Conservation (phyloP, 2,113 vertebrate species). For the Acinonyx jubatus region DNA sequence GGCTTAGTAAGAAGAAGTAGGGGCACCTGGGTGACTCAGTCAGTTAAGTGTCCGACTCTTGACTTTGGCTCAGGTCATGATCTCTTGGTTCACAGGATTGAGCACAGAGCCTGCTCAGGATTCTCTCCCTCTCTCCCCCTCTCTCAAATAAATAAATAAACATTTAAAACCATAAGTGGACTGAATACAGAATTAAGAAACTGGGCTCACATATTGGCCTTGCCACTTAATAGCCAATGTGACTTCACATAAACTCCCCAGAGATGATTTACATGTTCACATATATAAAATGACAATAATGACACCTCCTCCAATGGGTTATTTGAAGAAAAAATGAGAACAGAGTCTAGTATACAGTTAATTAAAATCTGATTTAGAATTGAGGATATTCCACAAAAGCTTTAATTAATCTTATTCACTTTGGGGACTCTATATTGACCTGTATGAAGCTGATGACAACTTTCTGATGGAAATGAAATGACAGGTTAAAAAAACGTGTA, state of each 20-base stretch:
- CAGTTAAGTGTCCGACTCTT: too few species aligned
- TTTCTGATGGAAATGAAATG: conserved; percentile 29
- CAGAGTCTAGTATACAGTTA: not conserved
- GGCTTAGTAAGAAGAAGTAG: not conserved
- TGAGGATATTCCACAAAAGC: not conserved
- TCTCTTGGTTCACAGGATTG: too few species aligned
- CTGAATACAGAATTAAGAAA: not conserved
- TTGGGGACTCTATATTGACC: not conserved
- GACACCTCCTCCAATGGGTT: not conserved
- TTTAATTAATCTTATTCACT: conserved; percentile 26
- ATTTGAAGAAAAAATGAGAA: conserved; percentile 28
- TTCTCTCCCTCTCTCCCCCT: too few species aligned
- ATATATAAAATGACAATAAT: not conserved
- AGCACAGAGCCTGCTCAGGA: too few species aligned
- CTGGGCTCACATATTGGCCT: not conserved
- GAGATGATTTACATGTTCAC: not conserved
- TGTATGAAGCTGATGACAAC: not conserved
- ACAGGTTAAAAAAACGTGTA: not conserved
- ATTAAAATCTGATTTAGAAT: conserved; percentile 39
- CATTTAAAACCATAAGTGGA: too few species aligned
- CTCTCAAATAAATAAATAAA: too few species aligned
- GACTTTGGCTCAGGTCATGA: too few species aligned
- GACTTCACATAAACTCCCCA: not conserved
- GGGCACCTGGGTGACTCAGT: too few species aligned
- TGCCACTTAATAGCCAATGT: not conserved